Evolutionary conservation across 2,888 invertebrate species (phyloP), one percentile per base, ranked within the genome.

Genomic region (Hydroisotoma schaefferi): DNA sequence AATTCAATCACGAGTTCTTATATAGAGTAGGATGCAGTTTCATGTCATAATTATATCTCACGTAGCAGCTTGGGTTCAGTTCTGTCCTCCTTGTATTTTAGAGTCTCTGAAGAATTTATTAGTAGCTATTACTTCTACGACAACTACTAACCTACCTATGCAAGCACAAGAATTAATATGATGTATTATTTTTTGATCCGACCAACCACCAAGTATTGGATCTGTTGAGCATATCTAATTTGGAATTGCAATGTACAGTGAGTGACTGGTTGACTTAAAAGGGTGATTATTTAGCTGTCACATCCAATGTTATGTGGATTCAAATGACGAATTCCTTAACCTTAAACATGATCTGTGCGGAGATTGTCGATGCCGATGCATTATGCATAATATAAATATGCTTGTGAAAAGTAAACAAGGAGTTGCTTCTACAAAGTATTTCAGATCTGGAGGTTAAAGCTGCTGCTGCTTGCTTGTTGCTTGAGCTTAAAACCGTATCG

Each of bases 1-100:
- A 40, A 10, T 40, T 5, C n/a, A 40, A 40, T 40, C 40, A 40
- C n/a, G 20, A 40, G 40, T 40, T 40, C 15, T 15, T 40, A 18
- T 40, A 40, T 40, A n/a, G n/a, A n/a, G n/a, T n/a, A n/a, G n/a
- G n/a, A n/a, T 40, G 40, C 40, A 8, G 15, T 40, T 40, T 40
- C 40, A 40, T 40, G n/a, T n/a, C n/a, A n/a, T n/a, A n/a, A n/a
- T n/a, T n/a, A n/a, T 15, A 40, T 18, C 40, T 20, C 40, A 40
- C 40, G n/a, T n/a, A n/a, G n/a, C n/a, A n/a, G n/a, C n/a, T n/a
- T n/a, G n/a, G n/a, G n/a, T n/a, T 40, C n/a, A 40, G 40, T 15
- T 40, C 8, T 10, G n/a, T 5, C 8, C 40, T 40, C 20, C 40
- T 40, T n/a, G n/a, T n/a, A n/a, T n/a, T n/a, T n/a, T n/a, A n/a